Base-by-base conservation (phyloP, 2,888 invertebrate genomes). In the Escarpia spicata region DNA sequence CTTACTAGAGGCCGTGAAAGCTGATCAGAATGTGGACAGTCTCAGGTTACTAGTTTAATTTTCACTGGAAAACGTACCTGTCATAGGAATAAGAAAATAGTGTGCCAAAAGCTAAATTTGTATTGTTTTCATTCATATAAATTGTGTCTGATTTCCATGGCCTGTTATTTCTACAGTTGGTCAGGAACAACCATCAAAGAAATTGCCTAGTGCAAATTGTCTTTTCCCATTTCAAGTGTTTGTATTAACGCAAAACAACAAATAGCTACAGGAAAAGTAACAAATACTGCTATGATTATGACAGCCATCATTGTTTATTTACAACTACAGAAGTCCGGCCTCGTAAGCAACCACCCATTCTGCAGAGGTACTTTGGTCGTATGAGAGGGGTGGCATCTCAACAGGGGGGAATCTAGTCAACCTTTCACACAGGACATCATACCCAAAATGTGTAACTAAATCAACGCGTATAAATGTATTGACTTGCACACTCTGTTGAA, bases 1-100 rank as follows among this genome's bases (percentile, higher is more conserved):
- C 75, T 75, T 75, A 75, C n/a, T 75, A 26, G 75, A 75, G 75
- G 75, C 75, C 15, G 75, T 75, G 75, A 75, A 75, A 26, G n/a
- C 75, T 75, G 75, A 75, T n/a, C 75, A 75, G 75, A 75, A 75
- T 75, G 75, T 75, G 3, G 75, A 75, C 75, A 75, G 75, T 75
- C 75, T 75, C 75, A 75, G 75, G 75, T 75, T 75, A 75, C 3
- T 75, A 75, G 26, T 75, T 26, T 75, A 2, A n/a, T 75, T 75
- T 75, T 75, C 26, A 75, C 6, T 75, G 75, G 75, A 26, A 75
- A 75, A 52, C 12, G 52, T 52, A 1, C 37, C 37, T 37, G 37
- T 37, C 37, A 37, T 37, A 52, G 52, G 52, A n/a, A 19, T 75
- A 75, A 19, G 26, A 75, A 75, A 75, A 75, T 26, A 75, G 26